These are phyloP conservation scores for Trinectes maculatus DNA, from an alignment of 2,113 vertebrate species.

Conservation along the genomic window DNA sequence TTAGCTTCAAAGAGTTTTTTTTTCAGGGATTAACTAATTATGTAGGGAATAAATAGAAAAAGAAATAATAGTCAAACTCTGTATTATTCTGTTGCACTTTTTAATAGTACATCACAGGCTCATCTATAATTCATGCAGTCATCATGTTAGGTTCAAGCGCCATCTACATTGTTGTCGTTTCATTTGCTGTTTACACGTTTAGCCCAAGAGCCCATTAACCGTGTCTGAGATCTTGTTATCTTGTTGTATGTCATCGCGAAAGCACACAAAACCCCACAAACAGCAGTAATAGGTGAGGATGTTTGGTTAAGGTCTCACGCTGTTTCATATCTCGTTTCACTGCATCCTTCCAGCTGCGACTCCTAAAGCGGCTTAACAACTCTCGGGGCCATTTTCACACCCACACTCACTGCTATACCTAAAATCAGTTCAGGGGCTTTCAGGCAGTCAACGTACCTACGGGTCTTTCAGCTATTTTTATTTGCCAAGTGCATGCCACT, in stretches of 20 bases:
- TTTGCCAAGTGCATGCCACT: constrained; percentile 64
- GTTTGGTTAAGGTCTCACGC: constrained; percentile 37
- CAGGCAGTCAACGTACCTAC: constrained; percentile 71
- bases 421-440: constrained; percentile 72
- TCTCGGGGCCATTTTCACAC: constrained; percentile 69
- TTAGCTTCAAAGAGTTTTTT: constrained; percentile 49
- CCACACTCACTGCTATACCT: constrained; percentile 64
- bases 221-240: constrained; percentile 34
- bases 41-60: constrained; percentile 7
- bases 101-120: constrained; percentile 23
- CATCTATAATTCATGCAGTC: constrained; percentile 48
- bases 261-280: constrained; percentile 7
- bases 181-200: constrained; percentile 30
- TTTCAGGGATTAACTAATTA: too few relatives aligned
- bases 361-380: constrained; percentile 64
- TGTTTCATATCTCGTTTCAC: constrained; percentile 43
- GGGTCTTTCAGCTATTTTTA: constrained; percentile 72
- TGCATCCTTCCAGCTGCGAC: constrained; percentile 50
- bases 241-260: constrained; percentile 26
- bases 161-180: constrained; percentile 32
- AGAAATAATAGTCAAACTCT: neutral
- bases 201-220: constrained; percentile 35
- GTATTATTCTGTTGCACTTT: constrained; percentile 13
- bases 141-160: constrained; percentile 20
- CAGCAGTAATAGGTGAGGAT: constrained; percentile 18